Percentiles rank a stretch among this genome's conserved stretches.
Evolutionary conservation across 2,113 vertebrate species (phyloP).

Genomic region (Centrocercus urophasianus): DNA sequence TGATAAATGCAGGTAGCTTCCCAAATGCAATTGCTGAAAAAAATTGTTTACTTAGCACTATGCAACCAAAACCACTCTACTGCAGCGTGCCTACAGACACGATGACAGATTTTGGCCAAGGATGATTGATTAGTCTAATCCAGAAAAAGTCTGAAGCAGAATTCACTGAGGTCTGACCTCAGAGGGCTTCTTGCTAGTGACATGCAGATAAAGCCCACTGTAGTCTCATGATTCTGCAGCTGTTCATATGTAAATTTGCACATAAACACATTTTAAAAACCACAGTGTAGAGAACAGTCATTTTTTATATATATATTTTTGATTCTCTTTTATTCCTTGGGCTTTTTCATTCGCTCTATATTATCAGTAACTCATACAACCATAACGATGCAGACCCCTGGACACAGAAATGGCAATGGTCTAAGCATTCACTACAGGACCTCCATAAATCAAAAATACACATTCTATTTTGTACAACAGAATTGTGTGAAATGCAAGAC

Average conservation of each 20-base stretch:
- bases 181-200: background rate
- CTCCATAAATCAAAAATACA: background rate
- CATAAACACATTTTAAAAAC: background rate
- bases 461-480: background rate
- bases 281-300: background rate
- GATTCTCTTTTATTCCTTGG: background rate
- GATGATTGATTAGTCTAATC: background rate
- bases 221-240: background rate
- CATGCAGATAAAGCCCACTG: background rate
- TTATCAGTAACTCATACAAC: background rate
- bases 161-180: background rate
- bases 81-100: background rate
- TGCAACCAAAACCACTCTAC: accelerated
- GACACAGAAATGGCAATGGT: background rate
- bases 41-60: background rate
- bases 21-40: background rate
- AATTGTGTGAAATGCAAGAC: background rate
- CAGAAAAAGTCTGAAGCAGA: background rate
- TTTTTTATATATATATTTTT: background rate
- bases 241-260: background rate
- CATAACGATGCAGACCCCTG: background rate
- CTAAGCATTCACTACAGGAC: background rate
- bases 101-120: background rate
- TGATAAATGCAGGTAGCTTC: background rate
- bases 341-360: background rate